Percentiles rank a stretch among this genome's conserved stretches.
Conservation (phyloP, 2,888 invertebrate species). For the Deroplatys truncata region DNA sequence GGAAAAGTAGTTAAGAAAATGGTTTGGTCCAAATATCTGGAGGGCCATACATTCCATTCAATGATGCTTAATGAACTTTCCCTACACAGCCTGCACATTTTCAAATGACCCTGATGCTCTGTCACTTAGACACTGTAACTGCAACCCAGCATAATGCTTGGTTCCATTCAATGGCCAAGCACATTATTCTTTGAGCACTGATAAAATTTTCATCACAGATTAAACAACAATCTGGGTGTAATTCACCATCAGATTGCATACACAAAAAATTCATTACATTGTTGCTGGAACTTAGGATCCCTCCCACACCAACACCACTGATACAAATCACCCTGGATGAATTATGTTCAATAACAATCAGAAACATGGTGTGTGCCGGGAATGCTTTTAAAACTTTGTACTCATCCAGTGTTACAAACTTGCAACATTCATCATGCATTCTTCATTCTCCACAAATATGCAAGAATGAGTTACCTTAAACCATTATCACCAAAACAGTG, state of each 20-base stretch:
- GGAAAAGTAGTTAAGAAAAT: conserved; percentile 9
- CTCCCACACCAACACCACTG: neutral
- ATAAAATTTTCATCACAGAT: conserved; percentile 5
- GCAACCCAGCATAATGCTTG: conserved; percentile 26
- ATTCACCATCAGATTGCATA: neutral
- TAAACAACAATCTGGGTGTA: neutral
- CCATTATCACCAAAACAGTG: neutral
- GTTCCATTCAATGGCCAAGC: neutral
- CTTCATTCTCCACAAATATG: neutral
- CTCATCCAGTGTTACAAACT: neutral
- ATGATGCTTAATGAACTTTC: neutral
- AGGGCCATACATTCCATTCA: neutral
- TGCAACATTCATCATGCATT: neutral
- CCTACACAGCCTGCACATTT: neutral
- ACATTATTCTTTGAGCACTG: conserved; percentile 25
- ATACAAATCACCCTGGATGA: neutral
- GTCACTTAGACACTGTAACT: conserved; percentile 25
- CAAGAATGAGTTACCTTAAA: neutral
- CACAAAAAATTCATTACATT: neutral
- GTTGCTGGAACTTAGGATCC: neutral
- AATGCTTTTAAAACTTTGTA: conserved; percentile 1
- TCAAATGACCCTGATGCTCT: neutral
- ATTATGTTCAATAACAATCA: neutral
- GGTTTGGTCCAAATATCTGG: neutral
- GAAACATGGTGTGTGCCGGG: conserved; percentile 14